phyloP scores from a whole-genome alignment of 2,797 vertebrate species.

The Hippocampus kuda region DNA sequence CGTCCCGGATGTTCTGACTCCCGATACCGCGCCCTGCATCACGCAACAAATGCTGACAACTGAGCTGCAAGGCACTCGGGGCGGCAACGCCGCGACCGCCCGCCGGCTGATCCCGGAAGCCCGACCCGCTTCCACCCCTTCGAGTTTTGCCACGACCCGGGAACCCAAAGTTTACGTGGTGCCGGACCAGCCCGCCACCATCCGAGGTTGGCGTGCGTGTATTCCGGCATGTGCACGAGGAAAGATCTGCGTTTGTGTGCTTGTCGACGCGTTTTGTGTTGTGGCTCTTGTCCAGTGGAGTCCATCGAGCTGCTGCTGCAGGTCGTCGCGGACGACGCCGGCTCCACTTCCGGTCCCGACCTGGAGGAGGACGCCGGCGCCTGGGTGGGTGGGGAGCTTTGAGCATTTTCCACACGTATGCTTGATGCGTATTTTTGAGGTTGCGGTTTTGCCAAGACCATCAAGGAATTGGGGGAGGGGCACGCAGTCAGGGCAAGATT shows the following conservation, averaged over 20 bases:
- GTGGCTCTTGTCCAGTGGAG: conserved; percentile 45
- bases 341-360: conserved; percentile 15
- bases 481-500: not conserved
- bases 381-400: conserved; percentile 43
- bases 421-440: too few relatives aligned
- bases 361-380: conserved; percentile 44
- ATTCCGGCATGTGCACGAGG: too few relatives aligned
- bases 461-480: not conserved
- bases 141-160: conserved; percentile 6
- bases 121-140: not conserved
- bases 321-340: conserved; percentile 55
- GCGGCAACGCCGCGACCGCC: not conserved
- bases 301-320: conserved; percentile 65
- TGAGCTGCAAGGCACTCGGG: not conserved
- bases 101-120: conserved; percentile 3
- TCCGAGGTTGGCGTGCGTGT: conserved; percentile 50
- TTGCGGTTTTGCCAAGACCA: too few relatives aligned
- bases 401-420: not conserved
- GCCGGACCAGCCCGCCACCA: conserved; percentile 51
- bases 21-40: not conserved
- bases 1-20: not conserved
- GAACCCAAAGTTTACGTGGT: conserved; percentile 55
- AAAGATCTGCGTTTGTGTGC: not conserved
- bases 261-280: not conserved
- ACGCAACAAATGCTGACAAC: not conserved